Evolutionary conservation across 2,888 invertebrate species (phyloP).

Genomic region (Cloeon dipterum): DNA sequence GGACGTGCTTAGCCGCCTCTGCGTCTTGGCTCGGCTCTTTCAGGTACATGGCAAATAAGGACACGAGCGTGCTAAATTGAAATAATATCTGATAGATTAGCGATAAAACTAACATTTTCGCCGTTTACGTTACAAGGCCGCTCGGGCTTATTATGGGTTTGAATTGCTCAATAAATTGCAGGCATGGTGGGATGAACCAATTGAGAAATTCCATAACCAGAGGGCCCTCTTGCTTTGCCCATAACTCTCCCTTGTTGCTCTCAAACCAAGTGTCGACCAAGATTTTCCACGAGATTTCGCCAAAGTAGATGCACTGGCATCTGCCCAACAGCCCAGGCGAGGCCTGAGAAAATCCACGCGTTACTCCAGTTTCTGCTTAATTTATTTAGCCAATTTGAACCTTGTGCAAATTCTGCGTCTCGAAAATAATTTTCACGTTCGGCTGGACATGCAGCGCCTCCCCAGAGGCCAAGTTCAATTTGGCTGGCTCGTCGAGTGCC

Average conservation of each 20-base stretch:
- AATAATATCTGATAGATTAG: background rate
- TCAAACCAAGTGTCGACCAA: background rate
- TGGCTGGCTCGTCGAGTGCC: constrained; percentile 70
- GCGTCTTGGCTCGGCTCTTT: constrained; percentile 11
- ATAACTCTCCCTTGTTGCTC: background rate
- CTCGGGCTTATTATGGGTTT: background rate
- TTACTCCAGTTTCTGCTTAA: background rate
- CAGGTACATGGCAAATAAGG: constrained; percentile 18
- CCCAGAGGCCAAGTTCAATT: constrained; percentile 65
- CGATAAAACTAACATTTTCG: background rate
- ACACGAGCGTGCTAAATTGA: background rate
- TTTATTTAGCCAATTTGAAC: too few species aligned
- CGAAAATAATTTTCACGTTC: constrained; percentile 71
- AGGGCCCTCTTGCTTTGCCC: background rate
- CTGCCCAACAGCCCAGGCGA: background rate
- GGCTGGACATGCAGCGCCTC: constrained; percentile 65
- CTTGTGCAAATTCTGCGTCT: constrained; percentile 64
- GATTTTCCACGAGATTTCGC: background rate
- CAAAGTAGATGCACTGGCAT: background rate
- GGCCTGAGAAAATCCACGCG: background rate
- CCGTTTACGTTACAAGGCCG: background rate
- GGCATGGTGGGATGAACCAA: background rate
- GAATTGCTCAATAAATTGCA: background rate
- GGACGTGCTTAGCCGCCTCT: constrained; percentile 36
- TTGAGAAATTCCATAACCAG: background rate